phyloP scores from a whole-genome alignment of 2,113 vertebrate species.

The Austrofundulus limnaeus region DNA sequence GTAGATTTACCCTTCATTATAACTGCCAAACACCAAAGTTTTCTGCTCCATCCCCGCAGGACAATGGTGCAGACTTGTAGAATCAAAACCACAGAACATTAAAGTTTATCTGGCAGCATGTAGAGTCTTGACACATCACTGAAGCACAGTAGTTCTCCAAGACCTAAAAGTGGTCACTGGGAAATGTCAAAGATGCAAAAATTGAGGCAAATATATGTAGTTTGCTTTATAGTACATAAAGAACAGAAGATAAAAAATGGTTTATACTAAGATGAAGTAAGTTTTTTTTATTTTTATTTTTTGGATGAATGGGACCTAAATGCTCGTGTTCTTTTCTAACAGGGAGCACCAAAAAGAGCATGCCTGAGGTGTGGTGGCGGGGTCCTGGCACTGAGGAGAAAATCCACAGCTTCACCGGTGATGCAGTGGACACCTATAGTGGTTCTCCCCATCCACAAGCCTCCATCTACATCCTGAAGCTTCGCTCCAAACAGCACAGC shows the following conservation, averaged over 20 bases:
- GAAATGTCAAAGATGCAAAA: not conserved
- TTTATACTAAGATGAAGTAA: no score
- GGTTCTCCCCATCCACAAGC: constrained; percentile 71
- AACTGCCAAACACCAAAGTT: not conserved
- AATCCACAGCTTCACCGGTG: constrained; percentile 84
- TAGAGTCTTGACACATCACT: not conserved
- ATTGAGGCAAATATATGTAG: not conserved
- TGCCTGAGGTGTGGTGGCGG: constrained; percentile 79
- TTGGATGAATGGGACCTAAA: not conserved
- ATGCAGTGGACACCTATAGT: constrained; percentile 79
- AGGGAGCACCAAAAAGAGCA: constrained; percentile 80
- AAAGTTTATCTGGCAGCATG: not conserved
- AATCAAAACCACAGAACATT: not conserved
- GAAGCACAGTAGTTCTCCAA: not conserved
- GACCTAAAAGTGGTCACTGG: not conserved
- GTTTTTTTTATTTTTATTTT: not conserved
- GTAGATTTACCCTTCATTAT: no score
- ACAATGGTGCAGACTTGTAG: not conserved
- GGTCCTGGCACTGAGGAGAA: constrained; percentile 72
- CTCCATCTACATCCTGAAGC: constrained; percentile 83
- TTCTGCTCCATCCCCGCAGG: not conserved
- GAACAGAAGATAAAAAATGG: no score
- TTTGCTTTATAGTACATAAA: not conserved
- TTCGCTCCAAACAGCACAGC: constrained; percentile 81
- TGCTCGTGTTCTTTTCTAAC: constrained; percentile 14